Evolutionary conservation across 2,888 invertebrate species (phyloP), one percentile per base, ranked within the genome.

Genomic region (Calliopum simillimum): DNA sequence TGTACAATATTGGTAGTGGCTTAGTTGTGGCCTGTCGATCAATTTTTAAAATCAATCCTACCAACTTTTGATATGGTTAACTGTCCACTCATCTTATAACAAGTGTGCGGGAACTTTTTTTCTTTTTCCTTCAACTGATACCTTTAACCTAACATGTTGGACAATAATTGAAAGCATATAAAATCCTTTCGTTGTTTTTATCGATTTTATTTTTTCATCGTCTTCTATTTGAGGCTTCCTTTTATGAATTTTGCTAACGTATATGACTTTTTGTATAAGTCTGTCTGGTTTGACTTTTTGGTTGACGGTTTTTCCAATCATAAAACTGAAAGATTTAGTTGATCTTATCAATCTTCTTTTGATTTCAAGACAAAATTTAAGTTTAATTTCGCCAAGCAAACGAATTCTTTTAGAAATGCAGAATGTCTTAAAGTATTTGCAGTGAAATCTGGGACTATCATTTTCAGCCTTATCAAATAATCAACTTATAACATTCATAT

Each of bases 41-140:
- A 66, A 66, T 41, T 44, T n/a, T 19, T 46, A 46, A 53, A 56
- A 55, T 66, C 66, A 66, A 66, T 66, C 66, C 44, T 59, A 41
- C 14, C 33, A 33, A 33, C 33, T 41, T 58, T 58, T 58, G 58
- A 33, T 41, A 58, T 58, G 58, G 33, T 56, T 3, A 56, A 33
- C 21, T 8, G 23, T 41, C 25, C 14, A 16, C 58, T 58, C 58
- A 58, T 41, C 16, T 58, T 16, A 33, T 33, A 13, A 16, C 58
- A 41, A 58, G 41, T 58, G 23, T 11, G 14, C 4, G 16, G 58
- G 14, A 55, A n/a, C 3, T 12, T 13, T 25, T n/a, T 56, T 23
- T 21, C 21, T 21, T 21, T 3, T 23, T 21, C 25, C 43, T 13
- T 12, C 25, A 59, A 8, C 33, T 41, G n/a, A 13, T 19, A 61